phyloP scores from a whole-genome alignment of 2,888 invertebrate species.

The Megalurothrips usitatus region DNA sequence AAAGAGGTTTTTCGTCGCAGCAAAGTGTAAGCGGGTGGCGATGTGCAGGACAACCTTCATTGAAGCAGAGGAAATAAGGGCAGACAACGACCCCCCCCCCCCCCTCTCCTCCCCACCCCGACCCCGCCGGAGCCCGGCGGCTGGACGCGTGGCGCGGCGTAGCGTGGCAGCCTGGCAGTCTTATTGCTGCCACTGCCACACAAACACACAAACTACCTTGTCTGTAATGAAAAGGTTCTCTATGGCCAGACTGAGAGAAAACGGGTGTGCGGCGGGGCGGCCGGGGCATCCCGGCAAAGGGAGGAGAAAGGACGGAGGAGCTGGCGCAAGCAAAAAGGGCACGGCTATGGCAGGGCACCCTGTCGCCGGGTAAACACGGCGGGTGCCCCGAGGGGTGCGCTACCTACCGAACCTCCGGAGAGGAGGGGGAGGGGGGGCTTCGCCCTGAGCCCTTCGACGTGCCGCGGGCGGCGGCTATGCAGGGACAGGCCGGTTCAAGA shows the following conservation, averaged over 20 bases:
- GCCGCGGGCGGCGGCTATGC: no score
- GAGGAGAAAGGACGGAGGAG: no score
- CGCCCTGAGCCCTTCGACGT: no score
- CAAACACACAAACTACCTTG: conserved; percentile 11
- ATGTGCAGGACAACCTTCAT: conserved; percentile 11
- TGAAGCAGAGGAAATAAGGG: conserved; percentile 5
- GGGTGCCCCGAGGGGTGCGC: no score
- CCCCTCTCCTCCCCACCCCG: neutral
- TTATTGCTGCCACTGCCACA: conserved; percentile 11
- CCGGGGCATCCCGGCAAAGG: neutral
- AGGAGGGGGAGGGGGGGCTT: no score
- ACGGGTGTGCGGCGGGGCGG: neutral
- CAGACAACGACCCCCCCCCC: neutral
- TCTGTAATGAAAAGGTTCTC: conserved; percentile 2
- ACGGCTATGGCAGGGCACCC: no score
- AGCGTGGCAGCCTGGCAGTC: neutral
- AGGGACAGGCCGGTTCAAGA: no score
- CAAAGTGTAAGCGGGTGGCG: neutral
- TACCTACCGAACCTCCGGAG: no score
- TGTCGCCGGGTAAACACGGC: no score
- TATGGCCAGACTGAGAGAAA: conserved; percentile 5
- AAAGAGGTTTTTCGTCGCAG: no score
- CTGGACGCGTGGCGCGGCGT: neutral
- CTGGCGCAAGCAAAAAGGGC: no score
- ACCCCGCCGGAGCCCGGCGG: neutral